These are phyloP conservation scores for Ranitomeya variabilis DNA, from an alignment of 2,113 vertebrate species.

Conservation along the genomic window DNA sequence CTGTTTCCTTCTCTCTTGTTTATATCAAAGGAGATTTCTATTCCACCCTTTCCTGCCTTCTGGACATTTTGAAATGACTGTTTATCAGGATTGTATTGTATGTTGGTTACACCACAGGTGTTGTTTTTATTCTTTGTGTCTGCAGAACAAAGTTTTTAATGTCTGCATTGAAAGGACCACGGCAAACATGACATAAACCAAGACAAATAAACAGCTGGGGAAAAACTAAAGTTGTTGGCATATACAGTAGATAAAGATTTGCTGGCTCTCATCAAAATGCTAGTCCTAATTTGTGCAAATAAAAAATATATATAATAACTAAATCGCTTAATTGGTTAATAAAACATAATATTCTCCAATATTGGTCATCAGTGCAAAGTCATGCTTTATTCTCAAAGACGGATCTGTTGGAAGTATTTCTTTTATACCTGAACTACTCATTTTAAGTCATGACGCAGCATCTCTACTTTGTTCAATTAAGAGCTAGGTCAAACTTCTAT, in stretches of 20 bases:
- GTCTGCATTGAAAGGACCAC: conserved; percentile 4
- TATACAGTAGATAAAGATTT: neutral
- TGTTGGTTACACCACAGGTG: neutral
- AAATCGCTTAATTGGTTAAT: neutral
- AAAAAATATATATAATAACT: neutral
- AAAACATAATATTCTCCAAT: too few species aligned
- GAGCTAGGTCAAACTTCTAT: neutral
- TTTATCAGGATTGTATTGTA: conserved; percentile 18
- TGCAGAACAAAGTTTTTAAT: neutral
- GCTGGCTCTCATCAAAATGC: neutral
- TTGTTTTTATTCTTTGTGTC: conserved; percentile 21
- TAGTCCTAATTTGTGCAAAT: neutral
- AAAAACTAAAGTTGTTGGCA: neutral
- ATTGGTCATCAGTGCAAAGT: too few species aligned
- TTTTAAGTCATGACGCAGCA: neutral
- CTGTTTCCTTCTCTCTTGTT: conserved; percentile 35
- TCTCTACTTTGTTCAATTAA: neutral
- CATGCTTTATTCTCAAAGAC: too few species aligned
- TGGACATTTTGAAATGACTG: conserved; percentile 2
- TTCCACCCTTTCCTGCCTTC: conserved; percentile 37
- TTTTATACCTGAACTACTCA: neutral
- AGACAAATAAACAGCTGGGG: neutral
- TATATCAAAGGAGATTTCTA: conserved; percentile 29
- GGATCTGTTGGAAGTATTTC: neutral
- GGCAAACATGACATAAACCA: conserved; percentile 17